phyloP scores from a whole-genome alignment of 2,113 vertebrate genomes.

The Archilochus colubris region DNA sequence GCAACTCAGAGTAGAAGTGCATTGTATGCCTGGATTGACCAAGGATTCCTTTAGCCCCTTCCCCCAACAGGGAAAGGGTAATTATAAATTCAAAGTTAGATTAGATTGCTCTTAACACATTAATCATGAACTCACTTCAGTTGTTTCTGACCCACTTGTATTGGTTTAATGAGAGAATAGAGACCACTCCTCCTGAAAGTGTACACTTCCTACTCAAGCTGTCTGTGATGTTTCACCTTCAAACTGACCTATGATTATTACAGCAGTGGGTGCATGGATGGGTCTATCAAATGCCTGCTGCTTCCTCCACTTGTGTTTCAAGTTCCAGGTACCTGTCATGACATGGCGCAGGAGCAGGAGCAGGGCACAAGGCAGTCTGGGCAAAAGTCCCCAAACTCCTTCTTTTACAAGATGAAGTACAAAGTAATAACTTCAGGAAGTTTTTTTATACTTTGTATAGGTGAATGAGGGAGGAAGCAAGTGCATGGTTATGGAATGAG shows the following conservation, averaged over 20 bases:
- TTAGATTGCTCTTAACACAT: neutral
- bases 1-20: neutral
- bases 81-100: neutral
- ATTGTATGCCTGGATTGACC: neutral
- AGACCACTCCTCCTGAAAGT: neutral
- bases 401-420: conserved; percentile 18
- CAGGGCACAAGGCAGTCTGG: neutral
- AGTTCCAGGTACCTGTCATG: fast-evolving
- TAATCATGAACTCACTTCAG: neutral
- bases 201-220: neutral
- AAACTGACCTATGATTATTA: neutral
- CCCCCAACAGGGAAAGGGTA: neutral
- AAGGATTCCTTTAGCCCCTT: neutral
- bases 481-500: neutral
- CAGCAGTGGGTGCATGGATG: neutral
- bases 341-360: neutral
- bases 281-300: neutral
- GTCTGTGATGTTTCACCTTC: neutral
- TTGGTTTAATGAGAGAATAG: neutral
- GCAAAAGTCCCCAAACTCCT: neutral
- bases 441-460: neutral
- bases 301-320: neutral
- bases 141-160: neutral
- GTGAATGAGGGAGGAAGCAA: neutral
- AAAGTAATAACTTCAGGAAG: neutral